Base-by-base conservation (phyloP, 2,797 vertebrate species). In the Denticeps clupeoides region DNA sequence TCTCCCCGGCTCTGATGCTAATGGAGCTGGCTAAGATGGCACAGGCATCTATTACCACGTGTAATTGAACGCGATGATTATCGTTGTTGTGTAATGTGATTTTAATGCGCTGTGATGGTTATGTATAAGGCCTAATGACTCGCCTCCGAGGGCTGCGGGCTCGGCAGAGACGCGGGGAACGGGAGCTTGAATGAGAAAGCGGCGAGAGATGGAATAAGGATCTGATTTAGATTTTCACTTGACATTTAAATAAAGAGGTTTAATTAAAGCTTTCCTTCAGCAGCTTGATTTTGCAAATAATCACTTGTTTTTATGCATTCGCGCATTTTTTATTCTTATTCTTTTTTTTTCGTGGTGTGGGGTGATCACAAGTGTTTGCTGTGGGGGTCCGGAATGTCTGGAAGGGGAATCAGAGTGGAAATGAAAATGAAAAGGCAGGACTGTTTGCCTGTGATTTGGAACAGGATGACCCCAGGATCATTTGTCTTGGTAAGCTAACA, bases 11-110 rank as follows among this genome's bases (percentile, higher is more conserved):
- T 58, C 61, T 45, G 49, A 49, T 71, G 62, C 76, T 83, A 84
- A 84, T 86, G 81, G 81, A 84, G 84, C 82, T 82, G 80, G 73
- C 75, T 69, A 74, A 79, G 79, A 80, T 82, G 74, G 74, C 62
- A 68, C 41, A 68, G 72, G 76, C 82, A 83, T 86, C 83, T 83
- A 82, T 84, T 83, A 81, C 81, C 78, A 78, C 67, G 73, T 83
- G 78, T 84, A 86, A 86, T 83, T 84, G 81, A 83, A 84, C 81
- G 79, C 78, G 79, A 83, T 84, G 80, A 84, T 84, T 82, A 84
- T 83, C 65, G 75, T 83, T 84, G 80, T 83, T 82, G 80, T 84
- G 80, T 86, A 86, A 86, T 84, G 82, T 74, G 83, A 83, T 86
- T 86, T 86, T 86, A 83, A 86, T 84, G 82, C 75, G 75, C 74